Evolutionary conservation across 2,888 invertebrate species (phyloP), one percentile per base, ranked within the genome.

Genomic region (Temnothorax ravouxi): DNA sequence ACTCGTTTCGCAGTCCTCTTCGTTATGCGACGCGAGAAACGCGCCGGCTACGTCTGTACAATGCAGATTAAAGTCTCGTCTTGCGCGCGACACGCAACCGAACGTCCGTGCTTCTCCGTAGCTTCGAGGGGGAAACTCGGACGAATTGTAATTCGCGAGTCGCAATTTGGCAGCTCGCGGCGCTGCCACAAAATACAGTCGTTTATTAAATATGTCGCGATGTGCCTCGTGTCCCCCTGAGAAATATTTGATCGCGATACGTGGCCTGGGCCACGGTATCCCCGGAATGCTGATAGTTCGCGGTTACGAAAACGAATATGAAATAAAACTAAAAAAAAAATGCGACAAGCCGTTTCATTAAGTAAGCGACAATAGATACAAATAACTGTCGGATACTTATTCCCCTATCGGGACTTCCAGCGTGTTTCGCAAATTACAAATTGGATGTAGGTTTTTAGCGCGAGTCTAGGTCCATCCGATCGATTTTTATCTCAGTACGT

Each of bases 1-100:
- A 77, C 67, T 77, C 52, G 41, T 76, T 64, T 66, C 64, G 47
- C 50, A 66, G 52, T 41, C n/a, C 29, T 67, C 67, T 3, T 52
- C 66, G 41, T 66, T 77, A 67, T 54, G 41, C 76, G 76, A 41
- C 50, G 54, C 59, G 38, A 66, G 52, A 52, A 66, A 77, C 67
- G 64, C 59, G 25, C 41, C 75, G 34, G 3, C 29, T 54, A 34
- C 52, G 25, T 64, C 64, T 52, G 38, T 54, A 66, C 52, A 54
- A 77, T 67, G 67, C 76, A 67, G 41, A 77, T 67, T 77, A 77
- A 77, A 41, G 38, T 66, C 67, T 54, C 54, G 66, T 41, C 25
- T 67, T 29, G 50, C 34, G 38, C 50, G 52, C 21, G 52, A 50
- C 66, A 18, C 62, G 21, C 59, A 61, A 34, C 62, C 72, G 13